Evolutionary conservation across 1,140 invertebrate species (phyloP), one percentile per base, ranked within the genome.

Genomic region (Amyelois transitella): DNA sequence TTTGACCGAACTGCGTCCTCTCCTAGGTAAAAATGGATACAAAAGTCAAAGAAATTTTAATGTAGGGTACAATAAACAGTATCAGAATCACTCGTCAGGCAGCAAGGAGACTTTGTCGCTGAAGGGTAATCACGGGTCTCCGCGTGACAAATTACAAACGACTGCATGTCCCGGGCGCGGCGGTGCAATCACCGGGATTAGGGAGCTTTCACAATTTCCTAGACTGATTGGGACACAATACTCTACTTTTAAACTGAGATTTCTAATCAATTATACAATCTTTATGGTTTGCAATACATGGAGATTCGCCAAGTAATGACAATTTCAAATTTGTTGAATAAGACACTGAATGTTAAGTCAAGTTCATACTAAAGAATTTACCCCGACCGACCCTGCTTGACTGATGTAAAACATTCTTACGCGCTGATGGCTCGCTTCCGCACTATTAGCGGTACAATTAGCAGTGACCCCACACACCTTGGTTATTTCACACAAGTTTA

Each of bases 131-230:
- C 32, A 38, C 32, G 17, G 4, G 12, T 12, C 32, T 38, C 32
- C 32, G 32, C 32, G 21, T 24, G 47, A 32, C 49, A 19, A 51
- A 51, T 51, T 51, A 51, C 49, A 38, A 49, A 32, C 19, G 24
- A 51, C 17, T 18, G 19, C 49, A 51, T 32, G 17, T 51, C 48
- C 24, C 24, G 20, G 17, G 7, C 21, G 20, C 18, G 32, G 48
- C 14, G 49, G 2, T 51, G 49, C 20, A 45, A 20, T 20, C 44
- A 14, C 32, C 32, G 12, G n/a, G 32, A 38, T 14, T 38, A 14
- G 32, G 32, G 32, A 38, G 32, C 4, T 14, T 28, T 14, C 17
- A 38, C 32, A n/a, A 38, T 38, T 38, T 38, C n/a, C 32, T 12
- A 6, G 32, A 8, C 32, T 38, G 17, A 38, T 38, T 38, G 12